These are phyloP conservation scores for Nematopogon swammerdamellus DNA, from an alignment of 2,888 invertebrate genomes.

Conservation along the genomic window DNA sequence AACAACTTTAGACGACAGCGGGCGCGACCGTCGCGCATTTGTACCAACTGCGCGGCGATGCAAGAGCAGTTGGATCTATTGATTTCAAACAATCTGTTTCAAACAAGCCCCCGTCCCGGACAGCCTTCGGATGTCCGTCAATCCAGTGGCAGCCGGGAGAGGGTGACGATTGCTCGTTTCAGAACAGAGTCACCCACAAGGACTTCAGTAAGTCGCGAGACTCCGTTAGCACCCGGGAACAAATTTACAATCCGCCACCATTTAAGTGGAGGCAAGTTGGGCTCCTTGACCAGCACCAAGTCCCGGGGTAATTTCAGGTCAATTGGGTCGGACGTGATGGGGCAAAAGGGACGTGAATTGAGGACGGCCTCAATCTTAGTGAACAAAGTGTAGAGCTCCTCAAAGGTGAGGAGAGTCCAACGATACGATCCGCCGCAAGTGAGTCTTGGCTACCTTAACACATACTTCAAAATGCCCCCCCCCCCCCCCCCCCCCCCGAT, in stretches of 20 bases:
- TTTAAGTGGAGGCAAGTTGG: constrained; percentile 8
- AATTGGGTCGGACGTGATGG: constrained; percentile 6
- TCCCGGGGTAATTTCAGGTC: constrained; percentile 1
- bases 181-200: background rate
- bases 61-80: too few relatives aligned
- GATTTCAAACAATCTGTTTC: too few relatives aligned
- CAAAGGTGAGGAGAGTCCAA: constrained; percentile 15
- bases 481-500: constrained; percentile 3
- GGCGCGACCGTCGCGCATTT: too few relatives aligned
- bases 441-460: constrained; percentile 1
- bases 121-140: too few relatives aligned
- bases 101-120: too few relatives aligned
- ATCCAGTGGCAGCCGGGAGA: background rate
- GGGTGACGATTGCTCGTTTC: background rate
- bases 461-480: constrained; percentile 3
- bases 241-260: constrained; percentile 9
- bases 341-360: constrained; percentile 20
- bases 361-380: constrained; percentile 19
- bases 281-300: constrained; percentile 14
- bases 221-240: background rate
- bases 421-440: constrained; percentile 2
- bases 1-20: too few relatives aligned
- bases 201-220: background rate
- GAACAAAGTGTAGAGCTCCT: constrained; percentile 18
- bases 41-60: too few relatives aligned